Evolutionary conservation across 2,888 invertebrate genomes (phyloP).

Genomic region (Callosobruchus maculatus): DNA sequence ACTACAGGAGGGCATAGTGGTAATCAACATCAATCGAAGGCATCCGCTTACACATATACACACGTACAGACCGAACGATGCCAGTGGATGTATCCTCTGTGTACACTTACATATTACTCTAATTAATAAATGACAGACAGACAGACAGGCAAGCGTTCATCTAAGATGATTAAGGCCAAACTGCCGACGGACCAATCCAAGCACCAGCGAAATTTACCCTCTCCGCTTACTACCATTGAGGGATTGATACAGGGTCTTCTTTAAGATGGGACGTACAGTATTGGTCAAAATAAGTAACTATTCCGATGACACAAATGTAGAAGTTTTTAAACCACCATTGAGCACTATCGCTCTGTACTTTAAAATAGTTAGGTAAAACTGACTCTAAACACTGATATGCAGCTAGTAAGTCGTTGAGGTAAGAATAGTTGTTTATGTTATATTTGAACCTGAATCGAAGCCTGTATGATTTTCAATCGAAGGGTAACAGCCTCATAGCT

Average conservation of each 20-base stretch:
- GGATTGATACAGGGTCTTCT: background rate
- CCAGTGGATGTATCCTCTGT: slow-evolving; percentile 27
- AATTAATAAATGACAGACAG: slow-evolving; percentile 48
- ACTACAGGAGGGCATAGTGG: background rate
- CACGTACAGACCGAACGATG: slow-evolving; percentile 33
- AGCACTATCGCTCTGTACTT: no score
- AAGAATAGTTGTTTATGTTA: no score
- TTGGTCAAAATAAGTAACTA: no score
- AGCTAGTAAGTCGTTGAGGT: no score
- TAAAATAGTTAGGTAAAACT: no score
- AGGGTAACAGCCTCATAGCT: no score
- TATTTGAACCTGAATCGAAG: no score
- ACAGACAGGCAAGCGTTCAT: slow-evolving; percentile 20
- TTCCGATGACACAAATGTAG: no score
- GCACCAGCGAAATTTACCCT: background rate
- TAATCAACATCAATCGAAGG: slow-evolving; percentile 38
- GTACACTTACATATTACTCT: slow-evolving; percentile 41
- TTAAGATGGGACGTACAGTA: no score
- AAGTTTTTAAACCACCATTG: no score
- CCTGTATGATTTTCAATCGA: no score
- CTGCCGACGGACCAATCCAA: background rate
- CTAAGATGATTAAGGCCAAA: slow-evolving; percentile 38
- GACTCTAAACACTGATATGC: no score
- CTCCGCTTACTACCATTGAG: background rate
- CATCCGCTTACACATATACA: slow-evolving; percentile 37